Percentiles rank a stretch among this genome's conserved stretches.
phyloP scores from a whole-genome alignment of 2,113 vertebrate species.

The Sylvietta virens region DNA sequence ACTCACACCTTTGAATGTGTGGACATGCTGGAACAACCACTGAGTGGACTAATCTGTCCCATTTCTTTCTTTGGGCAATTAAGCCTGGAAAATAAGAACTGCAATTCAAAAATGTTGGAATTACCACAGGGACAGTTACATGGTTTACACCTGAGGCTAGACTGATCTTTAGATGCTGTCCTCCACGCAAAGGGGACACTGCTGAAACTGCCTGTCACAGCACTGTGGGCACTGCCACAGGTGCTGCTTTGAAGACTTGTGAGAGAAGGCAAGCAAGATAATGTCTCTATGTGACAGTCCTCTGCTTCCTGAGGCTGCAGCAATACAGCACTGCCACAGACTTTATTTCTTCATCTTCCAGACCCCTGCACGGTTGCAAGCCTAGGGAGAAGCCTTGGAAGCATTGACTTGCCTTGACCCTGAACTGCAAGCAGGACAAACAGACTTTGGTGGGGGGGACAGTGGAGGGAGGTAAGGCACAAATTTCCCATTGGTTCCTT shows the following conservation, averaged over 20 bases:
- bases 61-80: not conserved
- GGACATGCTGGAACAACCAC: not conserved
- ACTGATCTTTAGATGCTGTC: not conserved
- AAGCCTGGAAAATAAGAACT: not conserved
- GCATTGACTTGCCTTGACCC: not conserved
- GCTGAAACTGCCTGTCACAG: not conserved
- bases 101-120: not conserved
- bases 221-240: not conserved
- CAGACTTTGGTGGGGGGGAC: fast-evolving
- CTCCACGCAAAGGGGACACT: not conserved
- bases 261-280: not conserved
- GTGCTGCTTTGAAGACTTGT: not conserved
- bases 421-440: not conserved
- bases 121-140: not conserved
- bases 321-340: not conserved
- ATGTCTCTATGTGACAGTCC: not conserved
- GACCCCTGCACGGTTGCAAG: not conserved
- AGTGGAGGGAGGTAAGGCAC: not conserved
- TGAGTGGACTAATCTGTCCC: not conserved
- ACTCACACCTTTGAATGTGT: not conserved
- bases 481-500: not conserved
- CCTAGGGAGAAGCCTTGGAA: not conserved
- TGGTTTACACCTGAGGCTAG: not conserved
- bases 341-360: not conserved
- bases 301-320: not conserved